Base-by-base conservation (phyloP, 2,113 vertebrate species). In the Atractosteus spatula region DNA sequence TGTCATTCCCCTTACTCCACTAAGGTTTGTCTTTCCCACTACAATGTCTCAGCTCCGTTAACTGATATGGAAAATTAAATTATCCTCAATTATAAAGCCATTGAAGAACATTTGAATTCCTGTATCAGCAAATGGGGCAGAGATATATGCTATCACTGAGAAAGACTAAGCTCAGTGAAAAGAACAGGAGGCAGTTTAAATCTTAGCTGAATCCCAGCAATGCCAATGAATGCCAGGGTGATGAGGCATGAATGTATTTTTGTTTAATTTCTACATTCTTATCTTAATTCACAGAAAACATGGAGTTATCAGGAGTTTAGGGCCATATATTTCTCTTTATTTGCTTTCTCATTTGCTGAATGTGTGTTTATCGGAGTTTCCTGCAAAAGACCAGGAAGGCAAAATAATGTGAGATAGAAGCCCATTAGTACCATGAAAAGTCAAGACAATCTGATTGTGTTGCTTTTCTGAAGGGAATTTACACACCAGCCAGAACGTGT, bases 41-140 rank as follows among this genome's bases (percentile, higher is more conserved):
- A 80, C 75, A 57, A 81, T 78, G 78, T 74, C 73, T 79, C 78
- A 78, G 80, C 84, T 84, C 90, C 89, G 89, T 91, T 92, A 91
- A 85, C 83, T 91, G 69, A 85, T 82, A 85, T 87, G 88, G 85
- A 81, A 85, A 91, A 86, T 85, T 85, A 89, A 90, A 91, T 91
- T 86, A 90, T 68, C 59, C 80, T 88, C 84, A 90, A 89, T 91
- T 89, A 88, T 83, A 82, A 82, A 88, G 85, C 85, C 89, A 85
- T 87, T 85, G 87, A 83, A 87, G 86, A 80, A 83, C 85, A 83
- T 70, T 82, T 77, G 85, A 85, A 89, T 83, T 83, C 80, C 82
- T 79, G 81, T 80, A 82, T 86, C 86, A 88, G 88, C 86, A 88
- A 79, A 70, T 62, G 66, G 56, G 66, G 29, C 71, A 68, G 6